Evolutionary conservation across 2,888 invertebrate species (phyloP).

Genomic region (Tuta absoluta): DNA sequence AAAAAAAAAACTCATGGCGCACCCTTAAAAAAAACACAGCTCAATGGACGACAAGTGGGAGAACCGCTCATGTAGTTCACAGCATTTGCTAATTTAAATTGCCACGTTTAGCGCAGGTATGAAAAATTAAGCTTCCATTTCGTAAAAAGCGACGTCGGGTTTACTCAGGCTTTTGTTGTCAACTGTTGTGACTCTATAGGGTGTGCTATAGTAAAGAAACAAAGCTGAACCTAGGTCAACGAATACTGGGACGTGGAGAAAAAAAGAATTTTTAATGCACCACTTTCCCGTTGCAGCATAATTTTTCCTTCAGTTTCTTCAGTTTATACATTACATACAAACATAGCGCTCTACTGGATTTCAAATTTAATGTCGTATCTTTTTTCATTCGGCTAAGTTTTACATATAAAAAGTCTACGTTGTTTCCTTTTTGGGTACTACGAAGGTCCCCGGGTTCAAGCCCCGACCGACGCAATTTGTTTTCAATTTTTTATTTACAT

Average conservation of each 20-base stretch:
- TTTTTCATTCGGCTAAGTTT: too few species aligned
- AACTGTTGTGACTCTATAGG: neutral
- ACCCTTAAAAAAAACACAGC: too few species aligned
- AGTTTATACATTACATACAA: neutral
- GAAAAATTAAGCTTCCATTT: neutral
- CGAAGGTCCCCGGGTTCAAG: too few species aligned
- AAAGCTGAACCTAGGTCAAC: constrained; percentile 1
- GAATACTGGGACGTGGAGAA: neutral
- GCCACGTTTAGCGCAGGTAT: neutral
- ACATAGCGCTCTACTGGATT: neutral
- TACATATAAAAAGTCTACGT: too few species aligned
- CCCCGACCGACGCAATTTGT: too few species aligned
- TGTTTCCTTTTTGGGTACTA: too few species aligned
- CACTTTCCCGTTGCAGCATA: neutral
- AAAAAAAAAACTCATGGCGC: too few species aligned
- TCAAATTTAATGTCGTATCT: too few species aligned
- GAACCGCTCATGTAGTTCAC: neutral
- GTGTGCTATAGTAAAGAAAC: neutral
- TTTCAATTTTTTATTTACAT: too few species aligned
- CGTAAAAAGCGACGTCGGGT: constrained; percentile 2
- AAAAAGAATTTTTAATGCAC: constrained; percentile 5
- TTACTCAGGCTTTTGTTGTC: neutral
- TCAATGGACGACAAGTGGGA: too few species aligned
- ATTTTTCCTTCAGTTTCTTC: neutral
- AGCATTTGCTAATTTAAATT: neutral